phyloP scores from a whole-genome alignment of 2,113 vertebrate genomes.

The Coptodon rendalli region DNA sequence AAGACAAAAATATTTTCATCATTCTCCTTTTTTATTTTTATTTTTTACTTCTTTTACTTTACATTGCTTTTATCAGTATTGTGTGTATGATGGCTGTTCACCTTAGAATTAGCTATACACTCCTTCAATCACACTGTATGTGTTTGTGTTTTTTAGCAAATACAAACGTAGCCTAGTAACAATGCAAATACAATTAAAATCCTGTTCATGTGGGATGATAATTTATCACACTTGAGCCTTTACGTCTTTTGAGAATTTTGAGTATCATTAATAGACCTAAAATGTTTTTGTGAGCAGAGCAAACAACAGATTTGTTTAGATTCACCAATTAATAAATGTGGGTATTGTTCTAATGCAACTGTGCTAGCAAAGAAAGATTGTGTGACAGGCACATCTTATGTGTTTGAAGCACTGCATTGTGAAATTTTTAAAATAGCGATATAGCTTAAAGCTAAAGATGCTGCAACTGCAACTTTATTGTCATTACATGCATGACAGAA shows the following conservation, averaged over 20 bases:
- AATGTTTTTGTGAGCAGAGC: neutral
- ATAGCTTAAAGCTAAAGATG: neutral
- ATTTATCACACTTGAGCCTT: neutral
- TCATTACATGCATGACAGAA: neutral
- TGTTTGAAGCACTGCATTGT: neutral
- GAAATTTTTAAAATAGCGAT: accelerated
- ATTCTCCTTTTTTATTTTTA: neutral
- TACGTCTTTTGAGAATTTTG: neutral
- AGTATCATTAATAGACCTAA: neutral
- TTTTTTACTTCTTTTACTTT: neutral
- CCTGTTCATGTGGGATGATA: neutral
- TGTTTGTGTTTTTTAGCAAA: neutral
- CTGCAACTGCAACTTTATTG: neutral
- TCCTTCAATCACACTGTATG: neutral
- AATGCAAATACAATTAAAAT: neutral
- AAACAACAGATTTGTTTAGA: neutral
- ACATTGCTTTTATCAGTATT: neutral
- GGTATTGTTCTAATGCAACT: neutral
- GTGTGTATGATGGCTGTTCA: neutral
- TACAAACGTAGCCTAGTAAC: neutral
- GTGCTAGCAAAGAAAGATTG: neutral
- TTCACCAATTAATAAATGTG: neutral
- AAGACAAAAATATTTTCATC: neutral
- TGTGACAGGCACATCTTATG: neutral
- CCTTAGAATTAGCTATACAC: neutral